Evolutionary conservation across 2,888 invertebrate genomes (phyloP).

Genomic region (Lithosia quadra): DNA sequence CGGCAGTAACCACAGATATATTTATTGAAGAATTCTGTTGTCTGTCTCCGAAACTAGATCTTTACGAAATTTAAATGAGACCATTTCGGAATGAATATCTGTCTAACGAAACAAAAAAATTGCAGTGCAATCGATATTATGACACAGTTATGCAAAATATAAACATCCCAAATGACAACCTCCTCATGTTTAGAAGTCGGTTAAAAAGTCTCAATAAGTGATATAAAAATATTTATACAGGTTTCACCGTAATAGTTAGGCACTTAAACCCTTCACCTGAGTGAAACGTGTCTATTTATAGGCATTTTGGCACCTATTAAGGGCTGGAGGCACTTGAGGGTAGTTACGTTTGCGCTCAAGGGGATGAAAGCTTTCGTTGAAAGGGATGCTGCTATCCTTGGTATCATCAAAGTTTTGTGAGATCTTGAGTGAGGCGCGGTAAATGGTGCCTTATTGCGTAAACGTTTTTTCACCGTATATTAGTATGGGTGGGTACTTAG

Average conservation of each 20-base stretch:
- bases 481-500: not conserved
- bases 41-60: too few species aligned
- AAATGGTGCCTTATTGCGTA: constrained; percentile 5
- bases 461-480: not conserved
- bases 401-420: constrained; percentile 17
- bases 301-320: constrained; percentile 51
- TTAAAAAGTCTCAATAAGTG: too few species aligned
- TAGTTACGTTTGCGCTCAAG: constrained; percentile 48
- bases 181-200: too few species aligned
- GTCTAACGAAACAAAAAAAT: too few species aligned
- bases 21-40: too few species aligned
- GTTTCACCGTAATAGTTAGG: constrained; percentile 13
- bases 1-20: too few species aligned
- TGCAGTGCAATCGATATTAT: too few species aligned
- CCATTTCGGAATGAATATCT: too few species aligned
- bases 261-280: constrained; percentile 30
- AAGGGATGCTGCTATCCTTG: constrained; percentile 41
- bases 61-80: too few species aligned
- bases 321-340: constrained; percentile 49
- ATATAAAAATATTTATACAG: too few species aligned
- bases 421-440: constrained; percentile 11
- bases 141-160: too few species aligned
- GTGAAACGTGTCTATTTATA: constrained; percentile 31
- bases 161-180: too few species aligned
- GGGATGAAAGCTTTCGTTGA: constrained; percentile 55